Percentiles rank a stretch among this genome's conserved stretches.
Conservation (phyloP, 2,888 invertebrate genomes). For the Acleris sparsana region DNA sequence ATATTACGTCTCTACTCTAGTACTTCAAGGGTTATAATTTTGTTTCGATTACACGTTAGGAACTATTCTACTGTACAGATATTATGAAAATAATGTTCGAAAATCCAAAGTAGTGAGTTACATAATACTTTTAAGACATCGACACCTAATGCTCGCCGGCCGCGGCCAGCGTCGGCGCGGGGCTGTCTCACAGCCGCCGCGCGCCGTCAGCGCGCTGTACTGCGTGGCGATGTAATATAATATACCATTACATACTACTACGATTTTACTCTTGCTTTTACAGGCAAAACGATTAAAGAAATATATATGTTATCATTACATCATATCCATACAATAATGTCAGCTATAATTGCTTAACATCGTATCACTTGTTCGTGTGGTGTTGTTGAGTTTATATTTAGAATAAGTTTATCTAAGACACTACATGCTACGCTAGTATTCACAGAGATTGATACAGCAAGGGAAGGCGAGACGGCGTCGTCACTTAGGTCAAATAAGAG, state of each 20-base stretch:
- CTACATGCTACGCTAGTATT: conserved; percentile 81
- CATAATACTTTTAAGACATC: conserved; percentile 55
- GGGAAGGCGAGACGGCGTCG: conserved; percentile 23
- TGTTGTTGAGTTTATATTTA: conserved; percentile 80
- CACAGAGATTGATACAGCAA: conserved; percentile 76
- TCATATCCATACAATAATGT: conserved; percentile 55
- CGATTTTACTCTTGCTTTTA: conserved; percentile 66
- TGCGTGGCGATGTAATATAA: conserved; percentile 48
- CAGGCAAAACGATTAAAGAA: conserved; percentile 72
- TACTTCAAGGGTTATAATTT: conserved; percentile 75
- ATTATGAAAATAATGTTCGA: conserved; percentile 64
- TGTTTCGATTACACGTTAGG: conserved; percentile 80
- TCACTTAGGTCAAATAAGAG: conserved; percentile 16
- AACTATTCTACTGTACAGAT: conserved; percentile 82
- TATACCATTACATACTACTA: conserved; percentile 51
- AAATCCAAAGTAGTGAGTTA: conserved; percentile 55
- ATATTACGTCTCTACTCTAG: conserved; percentile 68
- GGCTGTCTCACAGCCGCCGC: conserved; percentile 64
- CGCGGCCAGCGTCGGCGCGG: conserved; percentile 37
- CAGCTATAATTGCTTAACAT: conserved; percentile 70
- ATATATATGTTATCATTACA: conserved; percentile 67
- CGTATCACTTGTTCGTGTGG: conserved; percentile 81
- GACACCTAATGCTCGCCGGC: conserved; percentile 43
- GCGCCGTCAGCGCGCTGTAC: conserved; percentile 62
- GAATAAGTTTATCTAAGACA: conserved; percentile 80